Evolutionary conservation across 92 coral and sea anemone species (phyloP).

Genomic region (Chrysogorgia sp.): DNA sequence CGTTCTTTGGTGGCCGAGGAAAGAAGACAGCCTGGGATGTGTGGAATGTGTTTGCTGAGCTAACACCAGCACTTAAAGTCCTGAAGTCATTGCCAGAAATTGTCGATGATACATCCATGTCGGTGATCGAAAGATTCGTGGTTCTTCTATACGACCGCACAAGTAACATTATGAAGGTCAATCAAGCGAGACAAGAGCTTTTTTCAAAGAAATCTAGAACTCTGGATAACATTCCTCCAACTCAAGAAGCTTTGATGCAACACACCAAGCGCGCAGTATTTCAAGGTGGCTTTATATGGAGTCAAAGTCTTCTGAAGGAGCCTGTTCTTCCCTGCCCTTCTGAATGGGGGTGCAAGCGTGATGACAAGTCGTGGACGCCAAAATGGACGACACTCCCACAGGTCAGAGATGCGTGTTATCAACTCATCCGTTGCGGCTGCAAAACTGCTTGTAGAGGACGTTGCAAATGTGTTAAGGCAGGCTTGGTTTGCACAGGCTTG

Average conservation of each 20-base stretch:
- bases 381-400: slow-evolving; percentile 64
- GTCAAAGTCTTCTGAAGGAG: slow-evolving; percentile 50
- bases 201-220: slow-evolving; percentile 61
- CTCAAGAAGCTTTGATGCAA: slow-evolving; percentile 54
- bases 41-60: slow-evolving; percentile 16
- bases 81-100: background rate
- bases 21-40: slow-evolving; percentile 14
- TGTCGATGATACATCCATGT: slow-evolving; percentile 44
- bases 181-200: slow-evolving; percentile 55
- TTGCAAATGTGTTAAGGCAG: slow-evolving; percentile 13
- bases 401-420: slow-evolving; percentile 64
- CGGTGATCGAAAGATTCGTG: slow-evolving; percentile 52
- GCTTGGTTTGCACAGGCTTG: slow-evolving; percentile 57
- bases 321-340: slow-evolving; percentile 10
- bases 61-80: slow-evolving; percentile 30
- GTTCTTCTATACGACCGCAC: slow-evolving; percentile 53
- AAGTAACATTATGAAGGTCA: slow-evolving; percentile 51
- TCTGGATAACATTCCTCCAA: slow-evolving; percentile 71
- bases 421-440: slow-evolving; percentile 37
- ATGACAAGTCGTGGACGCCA: slow-evolving; percentile 41
- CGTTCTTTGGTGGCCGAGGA: slow-evolving; percentile 46
- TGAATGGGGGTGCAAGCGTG: slow-evolving; percentile 19
- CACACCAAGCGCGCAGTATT: slow-evolving; percentile 52
- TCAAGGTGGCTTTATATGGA: slow-evolving; percentile 68
- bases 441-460: too few species aligned